Evolutionary conservation across 2,113 vertebrate species (phyloP).

Genomic region (Grammomys surdaster): DNA sequence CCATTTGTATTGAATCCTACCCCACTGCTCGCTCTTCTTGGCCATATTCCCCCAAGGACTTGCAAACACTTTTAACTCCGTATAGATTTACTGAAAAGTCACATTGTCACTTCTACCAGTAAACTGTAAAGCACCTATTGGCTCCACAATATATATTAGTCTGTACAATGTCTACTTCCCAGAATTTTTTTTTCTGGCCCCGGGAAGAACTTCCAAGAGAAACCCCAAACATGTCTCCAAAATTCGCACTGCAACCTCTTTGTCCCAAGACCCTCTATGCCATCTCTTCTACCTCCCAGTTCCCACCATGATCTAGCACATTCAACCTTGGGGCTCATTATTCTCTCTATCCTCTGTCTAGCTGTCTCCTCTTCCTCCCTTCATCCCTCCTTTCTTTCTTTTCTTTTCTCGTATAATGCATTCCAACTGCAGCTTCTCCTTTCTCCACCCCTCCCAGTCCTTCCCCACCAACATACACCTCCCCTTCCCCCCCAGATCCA

Average conservation of each 20-base stretch:
- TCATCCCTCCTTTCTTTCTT: too few relatives aligned
- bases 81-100: not conserved
- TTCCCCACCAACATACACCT: not conserved
- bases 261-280: not conserved
- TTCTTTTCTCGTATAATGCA: not conserved
- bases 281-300: not conserved
- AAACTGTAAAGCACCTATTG: not conserved
- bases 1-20: not conserved
- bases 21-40: not conserved
- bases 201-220: not conserved
- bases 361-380: too few relatives aligned
- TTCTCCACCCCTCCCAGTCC: not conserved
- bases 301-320: not conserved
- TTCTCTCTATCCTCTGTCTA: not conserved
- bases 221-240: not conserved
- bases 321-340: not conserved
- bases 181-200: constrained; percentile 5
- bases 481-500: not conserved
- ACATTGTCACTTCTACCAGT: not conserved
- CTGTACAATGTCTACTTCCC: not conserved
- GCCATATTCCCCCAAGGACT: not conserved
- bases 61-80: not conserved
- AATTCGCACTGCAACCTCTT: not conserved
- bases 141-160: not conserved
- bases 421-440: not conserved